Base-by-base conservation (phyloP, 2,888 invertebrate genomes). In the Dermolepida albohirtum region DNA sequence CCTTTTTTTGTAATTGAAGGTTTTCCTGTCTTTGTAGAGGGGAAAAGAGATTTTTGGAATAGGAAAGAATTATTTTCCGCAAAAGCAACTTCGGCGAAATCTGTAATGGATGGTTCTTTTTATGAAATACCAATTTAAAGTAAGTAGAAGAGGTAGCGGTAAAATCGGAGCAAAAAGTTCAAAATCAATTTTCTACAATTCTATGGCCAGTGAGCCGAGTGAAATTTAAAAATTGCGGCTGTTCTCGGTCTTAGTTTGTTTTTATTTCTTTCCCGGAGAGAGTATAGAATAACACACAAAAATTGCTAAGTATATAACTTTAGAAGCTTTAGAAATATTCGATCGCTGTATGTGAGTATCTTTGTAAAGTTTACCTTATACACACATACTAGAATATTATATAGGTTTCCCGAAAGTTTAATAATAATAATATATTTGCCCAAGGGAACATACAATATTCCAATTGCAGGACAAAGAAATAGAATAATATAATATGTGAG, bases 101-200 rank as follows among this genome's bases (percentile, higher is more conserved):
- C 47, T 62, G 34, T 62, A 62, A 29, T 62, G 43, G 47, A 62
- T 62, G 47, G 59, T 62, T 62, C 47, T 62, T 62, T 62, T 62
- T 62, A 62, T 62, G 39, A 62, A 62, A 62, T 62, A 62, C 34
- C 59, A 62, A 62, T 62, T 62, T 62, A 62, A 62, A 62, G 47
- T 34, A 62, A 62, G 59, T 47, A 34, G 49, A 47, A 29, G 59
- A 59, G 59, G 59, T 34, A 62, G 2, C 34, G 29, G 34, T 17
- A 29, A 10, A 62, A 62, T 39, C 12, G 16, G 34, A 62, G 47
- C 16, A 47, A 47, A 47, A 47, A 47, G 59, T 62, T 72, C 69
- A 71, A 70, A 74, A 73, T 74, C 74, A 73, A 74, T 74, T 74
- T 73, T 70, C 71, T 67, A 64, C 73, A 73, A 73, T 73, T 69